Evolutionary conservation across 92 coral and sea anemone species (phyloP).

Genomic region (Porites cylindrica): DNA sequence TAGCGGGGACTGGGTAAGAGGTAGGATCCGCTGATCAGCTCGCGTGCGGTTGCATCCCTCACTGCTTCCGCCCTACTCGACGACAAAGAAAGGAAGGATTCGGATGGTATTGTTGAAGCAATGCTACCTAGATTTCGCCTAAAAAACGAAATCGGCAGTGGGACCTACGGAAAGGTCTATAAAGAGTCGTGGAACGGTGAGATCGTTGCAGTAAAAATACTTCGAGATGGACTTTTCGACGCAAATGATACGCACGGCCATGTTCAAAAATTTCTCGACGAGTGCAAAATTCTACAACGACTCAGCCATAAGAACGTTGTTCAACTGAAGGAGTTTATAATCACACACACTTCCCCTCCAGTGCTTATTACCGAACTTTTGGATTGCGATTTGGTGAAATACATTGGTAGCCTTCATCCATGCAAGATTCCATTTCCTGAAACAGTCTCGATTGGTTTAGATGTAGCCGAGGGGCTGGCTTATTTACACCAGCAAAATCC

Average conservation of each 20-base stretch:
- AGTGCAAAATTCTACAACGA: slow-evolving; percentile 1
- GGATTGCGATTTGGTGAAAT: slow-evolving; percentile 1
- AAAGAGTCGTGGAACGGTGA: neutral
- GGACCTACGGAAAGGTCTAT: slow-evolving; percentile 1
- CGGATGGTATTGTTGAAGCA: too few relatives aligned
- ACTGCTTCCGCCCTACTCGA: too few relatives aligned
- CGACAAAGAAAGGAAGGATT: too few relatives aligned
- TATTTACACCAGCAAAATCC: slow-evolving; percentile 47
- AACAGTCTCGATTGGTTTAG: slow-evolving; percentile 51
- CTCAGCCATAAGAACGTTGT: slow-evolving; percentile 10
- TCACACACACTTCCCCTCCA: slow-evolving; percentile 6
- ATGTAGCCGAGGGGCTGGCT: slow-evolving; percentile 63
- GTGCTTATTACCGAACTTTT: slow-evolving; percentile 24
- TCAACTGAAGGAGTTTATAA: neutral
- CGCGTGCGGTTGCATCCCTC: too few relatives aligned
- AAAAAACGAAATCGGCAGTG: neutral
- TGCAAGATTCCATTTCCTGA: slow-evolving; percentile 47
- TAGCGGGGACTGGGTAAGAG: too few relatives aligned
- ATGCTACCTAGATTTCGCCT: too few relatives aligned
- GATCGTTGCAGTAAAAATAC: slow-evolving; percentile 3
- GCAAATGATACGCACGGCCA: neutral
- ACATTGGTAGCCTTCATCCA: slow-evolving; percentile 2
- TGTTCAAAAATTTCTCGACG: neutral
- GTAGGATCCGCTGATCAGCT: too few relatives aligned
- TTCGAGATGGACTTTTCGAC: neutral